phyloP scores from a whole-genome alignment of 2,113 vertebrate genomes.

The Tylochromis polylepis region DNA sequence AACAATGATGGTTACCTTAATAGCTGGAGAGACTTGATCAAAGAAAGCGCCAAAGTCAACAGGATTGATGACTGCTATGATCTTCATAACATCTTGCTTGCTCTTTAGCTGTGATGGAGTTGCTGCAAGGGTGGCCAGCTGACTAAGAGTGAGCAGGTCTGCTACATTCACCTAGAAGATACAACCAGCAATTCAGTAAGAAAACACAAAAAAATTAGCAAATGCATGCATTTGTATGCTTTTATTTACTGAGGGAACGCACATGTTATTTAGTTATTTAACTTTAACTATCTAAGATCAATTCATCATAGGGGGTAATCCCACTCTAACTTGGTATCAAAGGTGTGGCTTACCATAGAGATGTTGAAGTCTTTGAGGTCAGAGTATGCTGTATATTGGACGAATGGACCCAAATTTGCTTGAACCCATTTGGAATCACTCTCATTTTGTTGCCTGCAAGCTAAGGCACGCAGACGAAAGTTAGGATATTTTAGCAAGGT shows the following conservation, averaged over 20 bases:
- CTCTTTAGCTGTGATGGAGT: conserved; percentile 23
- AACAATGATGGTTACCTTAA: conserved; percentile 33
- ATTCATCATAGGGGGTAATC: too few species aligned
- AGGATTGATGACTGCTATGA: conserved; percentile 34
- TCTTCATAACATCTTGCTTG: conserved; percentile 1
- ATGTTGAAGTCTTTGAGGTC: too few species aligned
- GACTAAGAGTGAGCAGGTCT: conserved; percentile 34
- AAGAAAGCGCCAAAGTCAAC: conserved; percentile 50
- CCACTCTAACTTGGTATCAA: too few species aligned
- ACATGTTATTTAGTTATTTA: not conserved
- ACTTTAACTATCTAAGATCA: rapidly evolving
- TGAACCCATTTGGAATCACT: too few species aligned
- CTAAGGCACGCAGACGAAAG: too few species aligned
- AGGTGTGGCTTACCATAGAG: too few species aligned
- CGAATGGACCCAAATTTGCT: too few species aligned
- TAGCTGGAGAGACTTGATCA: conserved; percentile 43
- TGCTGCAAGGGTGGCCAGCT: conserved; percentile 35
- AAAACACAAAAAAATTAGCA: not conserved
- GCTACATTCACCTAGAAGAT: conserved; percentile 29
- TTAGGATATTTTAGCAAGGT: not conserved
- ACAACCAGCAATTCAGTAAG: not conserved
- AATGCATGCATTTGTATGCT: not conserved
- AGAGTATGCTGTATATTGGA: too few species aligned
- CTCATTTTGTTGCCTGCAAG: too few species aligned
- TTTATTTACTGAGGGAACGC: rapidly evolving